Base-by-base conservation (phyloP, 2,888 invertebrate species). In the Sarcophaga rosellei region DNA sequence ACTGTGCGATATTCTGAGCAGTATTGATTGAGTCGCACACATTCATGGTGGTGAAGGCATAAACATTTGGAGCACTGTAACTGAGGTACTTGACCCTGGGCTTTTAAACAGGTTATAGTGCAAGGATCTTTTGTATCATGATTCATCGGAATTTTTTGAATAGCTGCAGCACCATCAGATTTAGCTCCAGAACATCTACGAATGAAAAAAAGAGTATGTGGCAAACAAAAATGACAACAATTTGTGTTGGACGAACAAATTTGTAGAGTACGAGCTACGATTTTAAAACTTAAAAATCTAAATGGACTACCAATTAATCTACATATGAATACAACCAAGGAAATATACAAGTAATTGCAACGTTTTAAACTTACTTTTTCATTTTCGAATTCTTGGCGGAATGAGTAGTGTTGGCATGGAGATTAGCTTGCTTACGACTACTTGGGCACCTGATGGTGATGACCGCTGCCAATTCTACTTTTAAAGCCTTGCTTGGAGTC, bases 11-110 rank as follows among this genome's bases (percentile, higher is more conserved):
- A 90, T 47, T 89, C 89, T 83, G 91, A 91, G 84, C 92, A 91
- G 78, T 90, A n/a, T n/a, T n/a, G n/a, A n/a, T n/a, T n/a, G n/a
- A n/a, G n/a, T n/a, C n/a, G n/a, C n/a, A n/a, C n/a, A n/a, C n/a
- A n/a, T n/a, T n/a, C n/a, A n/a, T n/a, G n/a, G n/a, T n/a, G n/a
- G n/a, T n/a, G n/a, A n/a, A n/a, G n/a, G n/a, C n/a, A n/a, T n/a
- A n/a, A n/a, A n/a, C n/a, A n/a, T n/a, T n/a, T n/a, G n/a, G n/a
- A n/a, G n/a, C n/a, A 91, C 21, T 91, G 91, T 87, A 98, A 94
- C 86, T 96, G 95, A n/a, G 98, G 98, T 90, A 97, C 95, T 84
- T 95, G 93, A 70, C 96, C 96, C 91, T 94, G 94, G 89, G 96
- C 96, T 62, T 95, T 95, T 47, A 95, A 94, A 94, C 98, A 98